phyloP scores from a whole-genome alignment of 1,140 invertebrate species.

The Heliconius nattereri region DNA sequence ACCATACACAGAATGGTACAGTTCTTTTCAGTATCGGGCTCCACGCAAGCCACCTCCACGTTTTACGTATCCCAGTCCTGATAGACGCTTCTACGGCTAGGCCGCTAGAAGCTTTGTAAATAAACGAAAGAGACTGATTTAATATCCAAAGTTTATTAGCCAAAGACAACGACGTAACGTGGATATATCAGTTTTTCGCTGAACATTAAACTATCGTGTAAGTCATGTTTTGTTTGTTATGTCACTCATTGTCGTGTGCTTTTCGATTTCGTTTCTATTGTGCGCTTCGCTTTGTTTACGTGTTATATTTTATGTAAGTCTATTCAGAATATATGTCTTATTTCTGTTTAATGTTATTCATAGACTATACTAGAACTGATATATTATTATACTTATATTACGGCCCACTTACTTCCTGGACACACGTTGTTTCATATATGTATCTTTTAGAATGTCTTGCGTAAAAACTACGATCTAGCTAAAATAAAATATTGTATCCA shows the following conservation, averaged over 20 bases:
- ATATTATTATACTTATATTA: slow-evolving; percentile 22
- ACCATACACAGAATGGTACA: slow-evolving; percentile 83
- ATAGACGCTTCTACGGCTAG: slow-evolving; percentile 62
- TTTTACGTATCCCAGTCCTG: slow-evolving; percentile 83
- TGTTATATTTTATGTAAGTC: slow-evolving; percentile 42
- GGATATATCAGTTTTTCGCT: slow-evolving; percentile 72
- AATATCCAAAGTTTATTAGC: slow-evolving; percentile 74
- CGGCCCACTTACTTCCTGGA: slow-evolving; percentile 12
- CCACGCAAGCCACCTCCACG: slow-evolving; percentile 82
- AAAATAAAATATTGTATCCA: slow-evolving; percentile 26
- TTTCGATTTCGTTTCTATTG: slow-evolving; percentile 67
- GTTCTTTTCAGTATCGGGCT: slow-evolving; percentile 82
- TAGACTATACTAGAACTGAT: slow-evolving; percentile 39
- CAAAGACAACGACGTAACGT: slow-evolving; percentile 71
- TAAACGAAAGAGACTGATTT: slow-evolving; percentile 77
- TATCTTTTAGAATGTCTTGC: background rate
- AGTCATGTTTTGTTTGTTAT: slow-evolving; percentile 80
- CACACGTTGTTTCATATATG: slow-evolving; percentile 14
- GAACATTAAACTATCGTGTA: slow-evolving; percentile 76
- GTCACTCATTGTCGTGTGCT: slow-evolving; percentile 79
- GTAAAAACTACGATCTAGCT: background rate
- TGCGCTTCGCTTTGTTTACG: slow-evolving; percentile 72
- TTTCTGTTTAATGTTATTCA: slow-evolving; percentile 39
- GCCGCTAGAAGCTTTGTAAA: slow-evolving; percentile 70
- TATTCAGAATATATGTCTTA: slow-evolving; percentile 32